Base-by-base conservation (phyloP, 2,113 vertebrate species). In the Hemiprocne comata region DNA sequence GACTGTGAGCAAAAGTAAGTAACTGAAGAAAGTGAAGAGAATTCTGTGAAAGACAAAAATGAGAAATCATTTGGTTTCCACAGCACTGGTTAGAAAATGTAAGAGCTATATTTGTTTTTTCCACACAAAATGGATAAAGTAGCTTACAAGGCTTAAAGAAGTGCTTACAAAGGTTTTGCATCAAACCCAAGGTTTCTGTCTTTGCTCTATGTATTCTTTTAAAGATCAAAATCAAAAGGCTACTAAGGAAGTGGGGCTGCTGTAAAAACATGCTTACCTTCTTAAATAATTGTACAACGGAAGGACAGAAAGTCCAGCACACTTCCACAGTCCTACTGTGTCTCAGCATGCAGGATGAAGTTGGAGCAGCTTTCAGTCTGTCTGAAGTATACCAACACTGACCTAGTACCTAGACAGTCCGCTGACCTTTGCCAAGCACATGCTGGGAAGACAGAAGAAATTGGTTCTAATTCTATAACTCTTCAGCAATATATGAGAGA, bases 241-340 rank as follows among this genome's bases (percentile, higher is more conserved):
- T 85, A 6, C 20, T 11, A 11, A 78, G 58, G 38, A 91, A 91
- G 17, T 12, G 3, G 38, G 16, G n/a, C n/a, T 80, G 28, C 58
- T 62, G 16, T 69, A 87, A 42, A 87, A 87, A 65, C 11, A 14
- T 19, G 15, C 23, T 91, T 46, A 51, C 20, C 16, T 91, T 94
- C 81, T 82, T 72, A 57, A 85, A 36, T 36, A 66, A 54, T 29
- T 90, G 61, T 54, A 38, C 19, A 89, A 34, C 53, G 61, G 50
- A 94, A 83, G 55, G 38, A 77, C 65, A 93, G 61, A 88, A 95
- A 88, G 76, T 65, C 82, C 88, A 75, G 72, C 33, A 54, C 38
- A 60, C 66, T 87, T 91, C 51, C 20, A 38, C 25, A 55, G 33
- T 62, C 74, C 76, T 64, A 7, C 87, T 83, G 83, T 86, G 60